A percentile compares a stretch with the other conserved stretches of the same genome.
These are phyloP conservation scores for Melieria omissa DNA, from an alignment of 2,888 invertebrate species.

Conservation along the genomic window DNA sequence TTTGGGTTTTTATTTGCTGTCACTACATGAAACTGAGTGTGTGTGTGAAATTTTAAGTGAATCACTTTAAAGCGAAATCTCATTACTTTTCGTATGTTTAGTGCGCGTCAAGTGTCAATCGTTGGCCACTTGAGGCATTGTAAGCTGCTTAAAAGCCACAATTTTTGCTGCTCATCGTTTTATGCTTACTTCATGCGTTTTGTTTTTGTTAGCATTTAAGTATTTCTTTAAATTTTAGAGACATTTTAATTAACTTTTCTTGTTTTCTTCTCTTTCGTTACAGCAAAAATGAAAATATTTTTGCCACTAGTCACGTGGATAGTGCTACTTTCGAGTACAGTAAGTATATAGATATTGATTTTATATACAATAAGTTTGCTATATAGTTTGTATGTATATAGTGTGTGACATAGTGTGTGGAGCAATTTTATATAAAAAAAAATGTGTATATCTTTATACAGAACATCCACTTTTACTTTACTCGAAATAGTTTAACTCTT, in stretches of 20 bases:
- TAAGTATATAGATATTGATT: conserved; percentile 69
- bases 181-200: not conserved
- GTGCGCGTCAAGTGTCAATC: too few relatives aligned
- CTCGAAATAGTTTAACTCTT: too few relatives aligned
- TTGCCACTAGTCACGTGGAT: conserved; percentile 93
- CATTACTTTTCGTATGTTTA: too few relatives aligned
- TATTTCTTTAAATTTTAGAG: conserved; percentile 36
- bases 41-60: conserved; percentile 42
- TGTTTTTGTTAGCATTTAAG: conserved; percentile 13
- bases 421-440: too few relatives aligned
- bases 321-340: conserved; percentile 83
- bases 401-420: too few relatives aligned
- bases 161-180: not conserved
- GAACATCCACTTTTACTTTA: too few relatives aligned
- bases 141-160: conserved; percentile 1
- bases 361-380: too few relatives aligned
- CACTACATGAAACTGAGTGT: conserved; percentile 33
- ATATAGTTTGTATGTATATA: too few relatives aligned
- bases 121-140: not conserved
- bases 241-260: conserved; percentile 46
- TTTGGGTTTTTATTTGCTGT: not conserved
- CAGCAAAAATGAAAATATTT: conserved; percentile 93
- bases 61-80: too few relatives aligned
- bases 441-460: too few relatives aligned
- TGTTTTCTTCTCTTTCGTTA: conserved; percentile 70